Evolutionary conservation across 2,888 invertebrate species (phyloP), one percentile per base, ranked within the genome.

Genomic region (Philereme vetulata): DNA sequence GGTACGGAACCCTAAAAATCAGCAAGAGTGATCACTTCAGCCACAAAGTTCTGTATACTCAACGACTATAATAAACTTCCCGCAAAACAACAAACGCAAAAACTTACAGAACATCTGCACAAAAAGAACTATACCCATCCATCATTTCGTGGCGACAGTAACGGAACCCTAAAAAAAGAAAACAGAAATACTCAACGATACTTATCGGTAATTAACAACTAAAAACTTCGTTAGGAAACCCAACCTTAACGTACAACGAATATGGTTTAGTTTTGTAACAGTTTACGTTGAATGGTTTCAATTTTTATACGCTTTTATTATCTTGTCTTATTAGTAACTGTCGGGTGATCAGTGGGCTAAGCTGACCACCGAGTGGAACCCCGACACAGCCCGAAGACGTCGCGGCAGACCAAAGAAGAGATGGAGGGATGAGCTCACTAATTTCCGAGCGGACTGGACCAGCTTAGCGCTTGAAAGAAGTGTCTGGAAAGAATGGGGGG

Each of bases 91-190:
- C 42, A 57, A 43, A 8, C 7, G n/a, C 34, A 46, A 9, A 21
- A 40, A 42, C 11, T 4, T 35, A 49, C 11, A 36, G 11, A 52
- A 51, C 56, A 45, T 48, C 46, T 48, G 45, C 45, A 8, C 43
- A 62, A 51, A 57, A 57, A 46, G 43, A 56, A 56, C 32, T n/a
- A 4, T 0, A n/a, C 21, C 45, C 55, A 62, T 62, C 51, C 48
- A 58, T 62, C 62, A 62, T 56, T 48, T 51, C 11, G 55, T 10
- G 54, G 42, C 10, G 62, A 62, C 62, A 51, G 38, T 6, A 45
- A 44, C 46, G 38, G 50, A 48, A n/a, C 42, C 34, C 51, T 11
- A 51, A 52, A 55, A 56, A 55, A 50, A 38, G 32, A 45, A 45
- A 3, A 38, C 42, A 51, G 9, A 36, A 55, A 58, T 55, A 33